phyloP scores from a whole-genome alignment of 2,888 invertebrate genomes.

The Lumbricus terrestris region DNA sequence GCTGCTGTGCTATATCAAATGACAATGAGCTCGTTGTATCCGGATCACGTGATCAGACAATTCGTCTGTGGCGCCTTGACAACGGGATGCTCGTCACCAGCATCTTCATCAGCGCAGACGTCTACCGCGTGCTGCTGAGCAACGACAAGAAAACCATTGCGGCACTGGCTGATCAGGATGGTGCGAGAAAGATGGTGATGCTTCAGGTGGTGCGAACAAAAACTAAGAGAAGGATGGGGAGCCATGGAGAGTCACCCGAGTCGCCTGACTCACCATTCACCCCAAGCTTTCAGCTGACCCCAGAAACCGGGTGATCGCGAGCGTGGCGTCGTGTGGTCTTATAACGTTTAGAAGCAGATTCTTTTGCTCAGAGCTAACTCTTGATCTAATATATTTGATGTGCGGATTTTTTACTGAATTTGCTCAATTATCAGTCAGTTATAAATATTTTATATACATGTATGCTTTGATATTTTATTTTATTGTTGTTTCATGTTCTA shows the following conservation, averaged over 20 bases:
- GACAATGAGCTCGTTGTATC: conserved; percentile 58
- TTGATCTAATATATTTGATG: background rate
- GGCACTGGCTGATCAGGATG: conserved; percentile 57
- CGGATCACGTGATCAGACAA: conserved; percentile 57
- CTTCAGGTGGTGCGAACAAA: conserved; percentile 51
- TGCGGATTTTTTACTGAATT: background rate
- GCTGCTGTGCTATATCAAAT: conserved; percentile 54
- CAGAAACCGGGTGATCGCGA: background rate
- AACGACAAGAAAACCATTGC: conserved; percentile 58
- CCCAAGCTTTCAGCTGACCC: background rate
- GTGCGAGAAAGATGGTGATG: conserved; percentile 59
- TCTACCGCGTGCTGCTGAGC: conserved; percentile 57
- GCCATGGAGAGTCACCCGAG: background rate
- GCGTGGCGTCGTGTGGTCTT: background rate
- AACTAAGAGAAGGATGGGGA: conserved; percentile 26
- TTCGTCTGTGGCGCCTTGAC: conserved; percentile 56
- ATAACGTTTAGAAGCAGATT: background rate
- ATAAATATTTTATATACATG: background rate
- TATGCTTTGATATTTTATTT: background rate
- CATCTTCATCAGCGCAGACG: conserved; percentile 54
- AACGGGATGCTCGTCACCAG: conserved; percentile 44
- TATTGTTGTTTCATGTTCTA: background rate
- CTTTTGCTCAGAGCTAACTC: background rate
- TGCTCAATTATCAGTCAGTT: too few species aligned
- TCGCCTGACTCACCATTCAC: background rate